Percentiles rank a stretch among this genome's conserved stretches.
phyloP scores from a whole-genome alignment of 2,888 invertebrate species.

The Vanessa cardui region DNA sequence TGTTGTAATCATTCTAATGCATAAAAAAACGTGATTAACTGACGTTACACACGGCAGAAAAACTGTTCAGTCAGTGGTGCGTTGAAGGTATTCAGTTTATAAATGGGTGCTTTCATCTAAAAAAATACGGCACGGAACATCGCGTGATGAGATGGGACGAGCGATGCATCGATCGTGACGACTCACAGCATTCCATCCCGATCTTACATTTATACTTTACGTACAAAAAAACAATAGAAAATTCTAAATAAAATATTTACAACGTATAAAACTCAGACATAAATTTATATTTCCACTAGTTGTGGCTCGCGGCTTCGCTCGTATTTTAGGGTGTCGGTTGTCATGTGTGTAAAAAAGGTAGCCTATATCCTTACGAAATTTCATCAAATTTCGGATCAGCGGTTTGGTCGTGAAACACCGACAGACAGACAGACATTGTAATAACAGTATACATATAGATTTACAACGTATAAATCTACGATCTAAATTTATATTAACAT shows the following conservation, averaged over 20 bases:
- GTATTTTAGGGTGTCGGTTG: no score
- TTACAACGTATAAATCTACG: no score
- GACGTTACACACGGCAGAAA: conserved; percentile 58
- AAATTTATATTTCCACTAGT: no score
- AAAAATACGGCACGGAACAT: conserved; percentile 74
- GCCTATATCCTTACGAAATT: no score
- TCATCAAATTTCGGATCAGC: no score
- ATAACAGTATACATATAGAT: no score
- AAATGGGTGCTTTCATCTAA: conserved; percentile 74
- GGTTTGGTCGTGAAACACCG: no score
- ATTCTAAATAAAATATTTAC: background rate
- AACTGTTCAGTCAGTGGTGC: conserved; percentile 67
- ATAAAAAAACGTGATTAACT: conserved; percentile 38
- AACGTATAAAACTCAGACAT: no score
- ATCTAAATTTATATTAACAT: no score
- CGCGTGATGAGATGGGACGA: conserved; percentile 64
- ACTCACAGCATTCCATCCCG: conserved; percentile 40
- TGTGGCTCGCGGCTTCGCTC: no score
- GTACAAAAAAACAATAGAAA: conserved; percentile 1
- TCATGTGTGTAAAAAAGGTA: no score
- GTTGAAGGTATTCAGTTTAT: conserved; percentile 74
- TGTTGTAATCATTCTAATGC: conserved; percentile 18
- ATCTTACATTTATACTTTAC: conserved; percentile 32
- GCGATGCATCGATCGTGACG: conserved; percentile 58
- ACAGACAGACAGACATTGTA: no score